Evolutionary conservation across 2,113 vertebrate species (phyloP).

Genomic region (Piprites chloris): DNA sequence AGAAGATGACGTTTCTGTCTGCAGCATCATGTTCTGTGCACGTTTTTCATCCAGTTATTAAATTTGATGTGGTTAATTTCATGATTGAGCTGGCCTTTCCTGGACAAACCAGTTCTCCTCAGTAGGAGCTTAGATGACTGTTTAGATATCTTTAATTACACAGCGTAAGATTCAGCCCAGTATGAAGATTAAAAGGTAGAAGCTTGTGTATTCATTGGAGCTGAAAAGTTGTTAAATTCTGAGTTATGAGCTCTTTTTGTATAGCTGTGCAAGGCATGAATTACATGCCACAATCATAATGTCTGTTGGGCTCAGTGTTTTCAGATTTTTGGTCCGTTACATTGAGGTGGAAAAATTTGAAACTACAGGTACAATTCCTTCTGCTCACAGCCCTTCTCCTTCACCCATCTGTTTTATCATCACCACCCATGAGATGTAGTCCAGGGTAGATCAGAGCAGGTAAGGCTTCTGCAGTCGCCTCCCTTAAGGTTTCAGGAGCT

Average conservation of each 20-base stretch:
- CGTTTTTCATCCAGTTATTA: not conserved
- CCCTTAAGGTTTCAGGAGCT: not conserved
- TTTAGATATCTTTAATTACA: constrained; percentile 45
- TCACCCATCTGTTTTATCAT: not conserved
- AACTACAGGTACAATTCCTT: not conserved
- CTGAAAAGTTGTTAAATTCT: not conserved
- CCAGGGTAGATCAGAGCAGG: not conserved
- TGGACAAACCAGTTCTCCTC: constrained; percentile 52
- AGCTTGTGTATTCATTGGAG: not conserved
- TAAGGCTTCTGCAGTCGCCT: not conserved
- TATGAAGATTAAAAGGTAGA: not conserved
- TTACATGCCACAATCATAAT: not conserved
- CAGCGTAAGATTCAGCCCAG: not conserved
- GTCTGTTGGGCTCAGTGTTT: not conserved
- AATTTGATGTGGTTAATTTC: constrained; percentile 8
- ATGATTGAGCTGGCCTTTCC: constrained; percentile 8
- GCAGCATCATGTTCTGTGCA: not conserved
- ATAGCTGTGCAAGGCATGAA: not conserved
- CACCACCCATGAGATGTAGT: not conserved
- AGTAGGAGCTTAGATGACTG: constrained; percentile 41
- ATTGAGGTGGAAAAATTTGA: not conserved
- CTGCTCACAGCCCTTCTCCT: not conserved
- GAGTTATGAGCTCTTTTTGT: not conserved
- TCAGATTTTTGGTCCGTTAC: not conserved
- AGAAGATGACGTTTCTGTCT: not conserved